Percentiles rank a stretch among this genome's conserved stretches.
phyloP scores from a whole-genome alignment of 2,113 vertebrate species.

The Epinephelus lanceolatus region DNA sequence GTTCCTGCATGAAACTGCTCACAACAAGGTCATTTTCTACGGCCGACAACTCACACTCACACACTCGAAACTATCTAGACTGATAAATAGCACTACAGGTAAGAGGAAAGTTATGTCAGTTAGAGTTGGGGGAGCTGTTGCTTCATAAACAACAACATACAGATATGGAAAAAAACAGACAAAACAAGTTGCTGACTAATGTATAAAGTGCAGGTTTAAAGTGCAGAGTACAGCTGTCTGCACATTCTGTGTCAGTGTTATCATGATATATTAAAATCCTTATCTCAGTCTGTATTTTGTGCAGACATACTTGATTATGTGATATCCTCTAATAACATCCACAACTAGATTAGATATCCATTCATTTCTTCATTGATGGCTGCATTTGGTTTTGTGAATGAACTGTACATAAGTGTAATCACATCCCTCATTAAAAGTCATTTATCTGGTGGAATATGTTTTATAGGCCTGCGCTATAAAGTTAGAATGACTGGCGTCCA shows the following conservation, averaged over 20 bases:
- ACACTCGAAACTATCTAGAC: too few relatives aligned
- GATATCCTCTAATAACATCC: constrained; percentile 13
- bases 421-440: not conserved
- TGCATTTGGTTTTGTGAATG: not conserved
- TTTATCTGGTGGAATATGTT: not conserved
- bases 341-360: not conserved
- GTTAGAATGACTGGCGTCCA: too few relatives aligned
- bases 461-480: not conserved
- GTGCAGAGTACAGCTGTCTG: not conserved
- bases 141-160: not conserved
- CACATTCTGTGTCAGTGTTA: not conserved
- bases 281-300: not conserved
- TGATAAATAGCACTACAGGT: too few relatives aligned
- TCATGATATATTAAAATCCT: not conserved
- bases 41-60: too few relatives aligned
- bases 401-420: not conserved
- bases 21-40: too few relatives aligned
- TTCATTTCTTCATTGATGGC: not conserved
- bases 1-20: too few relatives aligned
- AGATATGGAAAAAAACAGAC: not conserved
- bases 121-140: too few relatives aligned
- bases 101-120: too few relatives aligned
- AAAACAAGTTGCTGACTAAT: too few relatives aligned
- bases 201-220: not conserved
- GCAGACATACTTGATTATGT: not conserved